A percentile compares a stretch with the other conserved stretches of the same genome.
Evolutionary conservation across 2,113 vertebrate genomes (phyloP).

Genomic region (Eolophus roseicapilla): DNA sequence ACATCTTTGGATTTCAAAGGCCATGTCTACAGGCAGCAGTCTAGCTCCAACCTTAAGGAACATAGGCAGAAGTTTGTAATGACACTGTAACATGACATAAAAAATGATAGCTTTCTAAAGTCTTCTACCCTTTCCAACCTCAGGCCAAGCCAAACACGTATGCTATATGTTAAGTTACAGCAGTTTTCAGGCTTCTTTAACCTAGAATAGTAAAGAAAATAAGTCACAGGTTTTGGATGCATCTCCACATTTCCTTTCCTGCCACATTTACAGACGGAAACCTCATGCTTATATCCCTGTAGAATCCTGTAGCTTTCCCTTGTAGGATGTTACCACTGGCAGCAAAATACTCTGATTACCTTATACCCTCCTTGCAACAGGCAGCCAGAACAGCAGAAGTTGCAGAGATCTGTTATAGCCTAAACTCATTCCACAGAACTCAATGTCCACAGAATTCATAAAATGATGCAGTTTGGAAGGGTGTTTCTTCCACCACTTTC

Average conservation of each 20-base stretch:
- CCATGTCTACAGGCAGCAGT: not conserved
- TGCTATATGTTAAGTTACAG: not conserved
- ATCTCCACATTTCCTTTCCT: not conserved
- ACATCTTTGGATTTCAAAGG: not conserved
- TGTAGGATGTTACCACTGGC: not conserved
- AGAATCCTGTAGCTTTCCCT: not conserved
- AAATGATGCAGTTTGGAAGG: not conserved
- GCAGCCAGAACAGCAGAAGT: not conserved
- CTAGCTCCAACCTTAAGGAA: not conserved
- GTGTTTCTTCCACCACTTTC: not conserved
- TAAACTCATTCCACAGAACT: not conserved
- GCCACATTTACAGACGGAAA: not conserved
- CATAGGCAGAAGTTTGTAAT: accelerated
- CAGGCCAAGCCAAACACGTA: not conserved
- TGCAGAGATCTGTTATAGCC: not conserved
- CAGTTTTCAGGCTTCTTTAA: not conserved
- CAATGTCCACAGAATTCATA: not conserved
- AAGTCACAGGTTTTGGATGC: not conserved
- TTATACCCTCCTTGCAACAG: not conserved
- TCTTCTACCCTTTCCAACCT: not conserved
- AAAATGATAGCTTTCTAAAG: not conserved
- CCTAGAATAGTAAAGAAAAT: not conserved
- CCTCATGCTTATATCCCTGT: not conserved
- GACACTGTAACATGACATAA: not conserved
- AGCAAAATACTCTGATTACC: not conserved